Evolutionary conservation across 2,797 vertebrate genomes (phyloP), one percentile per base, ranked within the genome.

Genomic region (Lindbergichthys nudifrons): DNA sequence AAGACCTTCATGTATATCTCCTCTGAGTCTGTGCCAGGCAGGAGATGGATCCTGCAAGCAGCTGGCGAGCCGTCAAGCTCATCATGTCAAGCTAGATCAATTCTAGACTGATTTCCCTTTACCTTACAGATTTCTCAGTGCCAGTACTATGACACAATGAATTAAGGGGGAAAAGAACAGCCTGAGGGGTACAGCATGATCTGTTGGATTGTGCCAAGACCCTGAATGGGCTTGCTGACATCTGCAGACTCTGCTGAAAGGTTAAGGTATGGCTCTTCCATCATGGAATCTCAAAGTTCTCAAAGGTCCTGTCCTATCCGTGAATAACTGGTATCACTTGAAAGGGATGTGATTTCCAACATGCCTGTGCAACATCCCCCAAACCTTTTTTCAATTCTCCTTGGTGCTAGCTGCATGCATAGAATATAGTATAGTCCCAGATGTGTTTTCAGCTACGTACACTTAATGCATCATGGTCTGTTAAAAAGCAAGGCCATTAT

Each of bases 1-100:
- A 68, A 77, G 60, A 56, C 70, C 18, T 75, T 73, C 64, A 64
- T 61, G 72, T 30, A 41, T 68, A 74, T 69, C 74, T 60, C 56
- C 46, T n/a, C 36, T 8, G 21, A 56, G 69, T 61, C 60, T 57
- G 16, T 73, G 63, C 70, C 81, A 75, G 73, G 23, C 32, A 48
- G 3, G 51, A 56, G 39, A 67, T 30, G 26, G 43, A 57, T 80
- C 42, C 56, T 60, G 43, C 41, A 73, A 73, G 70, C 77, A 77
- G 83, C 83, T 87, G 77, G 65, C 39, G 13, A 77, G 46, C 48
- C 71, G 70, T 79, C 78, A 73, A 57, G 45, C 67, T 75, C 70
- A 74, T 79, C 62, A 57, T 79, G 70, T 70, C 70, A 84, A 75
- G 59, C 59, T 66, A 43, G 52, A 80, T 78, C 57, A 79, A 69